phyloP scores from a whole-genome alignment of 2,888 invertebrate genomes.

The Spodoptera littoralis region DNA sequence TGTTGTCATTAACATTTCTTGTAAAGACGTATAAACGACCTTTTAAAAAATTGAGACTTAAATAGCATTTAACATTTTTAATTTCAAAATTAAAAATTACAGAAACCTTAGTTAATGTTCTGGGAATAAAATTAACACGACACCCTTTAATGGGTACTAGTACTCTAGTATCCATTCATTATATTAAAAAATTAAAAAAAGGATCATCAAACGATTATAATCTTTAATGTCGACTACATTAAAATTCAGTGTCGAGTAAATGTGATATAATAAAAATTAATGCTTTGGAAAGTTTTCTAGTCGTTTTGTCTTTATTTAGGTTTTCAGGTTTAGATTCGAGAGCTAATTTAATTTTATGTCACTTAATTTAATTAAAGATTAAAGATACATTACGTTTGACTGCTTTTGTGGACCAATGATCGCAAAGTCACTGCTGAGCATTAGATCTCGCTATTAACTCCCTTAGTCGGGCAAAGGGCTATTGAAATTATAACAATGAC shows the following conservation, averaged over 20 bases:
- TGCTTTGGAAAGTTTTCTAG: conserved; percentile 10
- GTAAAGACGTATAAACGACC: not conserved
- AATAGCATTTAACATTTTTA: not conserved
- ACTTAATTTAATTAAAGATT: too few species aligned
- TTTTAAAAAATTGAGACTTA: not conserved
- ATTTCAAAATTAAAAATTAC: conserved; percentile 29
- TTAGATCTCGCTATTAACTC: too few species aligned
- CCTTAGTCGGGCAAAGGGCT: too few species aligned
- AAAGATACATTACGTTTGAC: too few species aligned
- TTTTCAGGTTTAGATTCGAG: too few species aligned
- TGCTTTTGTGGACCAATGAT: too few species aligned
- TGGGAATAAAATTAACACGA: conserved; percentile 18
- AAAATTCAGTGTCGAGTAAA: conserved; percentile 2
- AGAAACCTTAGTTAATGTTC: conserved; percentile 16
- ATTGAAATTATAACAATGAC: too few species aligned
- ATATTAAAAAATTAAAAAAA: conserved; percentile 3
- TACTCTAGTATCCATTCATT: not conserved
- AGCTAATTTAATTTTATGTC: too few species aligned
- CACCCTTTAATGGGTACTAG: conserved; percentile 21
- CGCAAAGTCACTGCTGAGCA: too few species aligned
- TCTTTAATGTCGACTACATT: conserved; percentile 16
- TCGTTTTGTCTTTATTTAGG: conserved; percentile 6
- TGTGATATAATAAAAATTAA: conserved; percentile 28
- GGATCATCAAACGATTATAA: conserved; percentile 9
- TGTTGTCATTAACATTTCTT: too few species aligned